Evolutionary conservation across 2,888 invertebrate genomes (phyloP), one percentile per base, ranked within the genome.

Genomic region (Lymantria dispar): DNA sequence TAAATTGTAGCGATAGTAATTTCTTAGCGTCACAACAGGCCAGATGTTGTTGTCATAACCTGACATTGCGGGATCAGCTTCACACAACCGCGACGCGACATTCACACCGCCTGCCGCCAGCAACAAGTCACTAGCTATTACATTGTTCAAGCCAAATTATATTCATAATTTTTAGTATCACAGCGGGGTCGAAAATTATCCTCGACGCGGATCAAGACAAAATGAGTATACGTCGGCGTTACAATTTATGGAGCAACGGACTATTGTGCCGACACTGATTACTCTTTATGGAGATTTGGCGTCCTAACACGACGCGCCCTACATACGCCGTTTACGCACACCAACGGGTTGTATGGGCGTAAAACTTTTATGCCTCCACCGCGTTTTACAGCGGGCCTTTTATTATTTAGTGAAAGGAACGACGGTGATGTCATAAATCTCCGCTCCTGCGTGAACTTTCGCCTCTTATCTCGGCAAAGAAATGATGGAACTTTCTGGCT

Each of bases 321-420:
- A 75, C 73, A 77, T 75, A 80, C 76, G 73, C 73, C 76, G 83
- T 79, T 81, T 81, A 82, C 85, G 76, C 78, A 83, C 68, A 68
- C 83, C 83, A 86, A 85, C 88, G 89, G 89, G 88, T 87, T 88
- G 89, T 83, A 84, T 87, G 85, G 81, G 83, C 86, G 86, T 91
- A 88, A 90, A 90, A 90, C 80, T 90, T 91, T 90, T 91, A 91
- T 85, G 85, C 87, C 77, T 76, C 81, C 69, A 78, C 83, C 83
- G 85, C 88, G 88, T 89, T 91, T 90, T 90, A 90, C 88, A 90
- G 87, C 87, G 80, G 82, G 78, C 81, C 87, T 88, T 90, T 90
- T 88, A 90, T 91, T 91, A 91, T 91, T 90, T 91, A 91, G 90
- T 91, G 89, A 89, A 91, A 89, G 87, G 88, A 87, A 83, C 85